A percentile compares a stretch with the other conserved stretches of the same genome.
Evolutionary conservation across 2,888 invertebrate genomes (phyloP).

Genomic region (Drepanosiphum platanoidis): DNA sequence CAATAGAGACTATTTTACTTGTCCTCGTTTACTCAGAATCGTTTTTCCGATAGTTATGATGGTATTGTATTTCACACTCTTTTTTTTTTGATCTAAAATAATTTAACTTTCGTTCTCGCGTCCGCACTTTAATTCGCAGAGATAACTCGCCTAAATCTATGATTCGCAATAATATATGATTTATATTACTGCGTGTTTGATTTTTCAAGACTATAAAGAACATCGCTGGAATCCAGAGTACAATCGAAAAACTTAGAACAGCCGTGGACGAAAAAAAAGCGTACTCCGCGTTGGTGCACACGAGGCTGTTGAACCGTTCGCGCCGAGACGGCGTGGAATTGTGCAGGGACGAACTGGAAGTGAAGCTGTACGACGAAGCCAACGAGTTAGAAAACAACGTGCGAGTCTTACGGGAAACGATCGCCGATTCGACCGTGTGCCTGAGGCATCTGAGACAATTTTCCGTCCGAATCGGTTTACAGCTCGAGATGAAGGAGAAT

Average conservation of each 20-base stretch:
- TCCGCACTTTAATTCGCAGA: too few species aligned
- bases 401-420: constrained; percentile 2
- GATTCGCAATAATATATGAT: neutral
- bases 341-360: constrained; percentile 69
- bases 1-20: too few species aligned
- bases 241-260: constrained; percentile 77
- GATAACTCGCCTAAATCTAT: too few species aligned
- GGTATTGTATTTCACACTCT: too few species aligned
- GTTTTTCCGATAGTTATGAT: too few species aligned
- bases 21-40: too few species aligned
- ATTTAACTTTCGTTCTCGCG: too few species aligned
- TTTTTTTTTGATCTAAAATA: too few species aligned
- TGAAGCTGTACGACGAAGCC: constrained; percentile 12
- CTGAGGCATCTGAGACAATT: constrained; percentile 25
- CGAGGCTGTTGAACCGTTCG: constrained; percentile 82
- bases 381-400: constrained; percentile 8
- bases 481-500: constrained; percentile 13
- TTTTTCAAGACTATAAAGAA: constrained; percentile 20
- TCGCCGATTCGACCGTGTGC: neutral
- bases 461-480: neutral
- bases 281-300: constrained; percentile 83
- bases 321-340: constrained; percentile 84
- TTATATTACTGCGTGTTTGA: neutral
- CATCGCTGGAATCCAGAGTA: constrained; percentile 69
- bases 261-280: constrained; percentile 84